phyloP scores from a whole-genome alignment of 2,888 invertebrate species.

The Drepana falcataria region DNA sequence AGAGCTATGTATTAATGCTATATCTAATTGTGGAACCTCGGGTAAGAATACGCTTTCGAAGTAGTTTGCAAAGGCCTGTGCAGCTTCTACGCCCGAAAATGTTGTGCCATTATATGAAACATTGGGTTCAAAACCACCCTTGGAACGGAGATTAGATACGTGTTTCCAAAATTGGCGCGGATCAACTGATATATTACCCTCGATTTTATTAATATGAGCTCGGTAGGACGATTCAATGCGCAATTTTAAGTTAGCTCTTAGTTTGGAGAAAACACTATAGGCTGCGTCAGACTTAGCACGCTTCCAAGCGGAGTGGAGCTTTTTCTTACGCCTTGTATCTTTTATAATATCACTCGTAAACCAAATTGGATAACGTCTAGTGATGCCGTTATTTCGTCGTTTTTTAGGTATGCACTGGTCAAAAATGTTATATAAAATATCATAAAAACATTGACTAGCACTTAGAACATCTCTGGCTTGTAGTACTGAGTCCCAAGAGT shows the following conservation, averaged over 20 bases:
- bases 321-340: neutral
- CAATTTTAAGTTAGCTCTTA: neutral
- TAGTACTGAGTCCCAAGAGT: neutral
- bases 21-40: no score
- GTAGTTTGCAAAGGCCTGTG: no score
- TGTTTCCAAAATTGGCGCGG: slow-evolving; percentile 2
- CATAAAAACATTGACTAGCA: neutral
- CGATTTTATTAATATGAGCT: neutral
- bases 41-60: no score
- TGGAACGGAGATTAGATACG: neutral
- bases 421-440: neutral
- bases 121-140: slow-evolving; percentile 5
- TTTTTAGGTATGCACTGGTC: slow-evolving; percentile 2
- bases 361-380: slow-evolving; percentile 1
- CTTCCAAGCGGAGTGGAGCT: neutral
- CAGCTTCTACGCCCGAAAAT: neutral
- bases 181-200: neutral
- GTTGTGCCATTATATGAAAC: neutral
- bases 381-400: neutral
- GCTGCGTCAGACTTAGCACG: neutral
- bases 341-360: neutral
- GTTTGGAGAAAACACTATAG: neutral
- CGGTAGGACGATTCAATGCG: neutral
- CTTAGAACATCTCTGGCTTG: neutral
- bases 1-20: no score